phyloP scores from a whole-genome alignment of 1,140 invertebrate genomes.

The Cydia strobilella region DNA sequence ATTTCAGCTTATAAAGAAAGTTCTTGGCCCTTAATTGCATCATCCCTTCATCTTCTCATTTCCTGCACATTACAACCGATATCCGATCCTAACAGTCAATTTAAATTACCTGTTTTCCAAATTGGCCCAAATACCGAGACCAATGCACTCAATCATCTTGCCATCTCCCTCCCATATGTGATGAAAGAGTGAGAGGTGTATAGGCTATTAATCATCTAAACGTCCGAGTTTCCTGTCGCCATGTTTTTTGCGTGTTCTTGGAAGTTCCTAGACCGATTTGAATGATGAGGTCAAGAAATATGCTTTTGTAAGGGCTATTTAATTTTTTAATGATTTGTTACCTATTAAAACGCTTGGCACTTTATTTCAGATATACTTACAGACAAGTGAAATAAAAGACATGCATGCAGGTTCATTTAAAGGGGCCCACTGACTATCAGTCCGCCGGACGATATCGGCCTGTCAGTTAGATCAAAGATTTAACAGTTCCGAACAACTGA shows the following conservation, averaged over 20 bases:
- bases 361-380: too few relatives aligned
- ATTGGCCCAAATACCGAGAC: conserved; percentile 30
- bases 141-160: conserved; percentile 18
- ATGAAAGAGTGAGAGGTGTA: background rate
- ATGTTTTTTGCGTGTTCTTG: conserved; percentile 23
- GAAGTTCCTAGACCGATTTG: conserved; percentile 6
- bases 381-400: too few relatives aligned
- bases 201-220: conserved; percentile 53
- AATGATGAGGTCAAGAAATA: background rate
- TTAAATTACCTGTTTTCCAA: conserved; percentile 46
- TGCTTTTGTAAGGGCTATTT: background rate
- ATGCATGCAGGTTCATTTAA: too few relatives aligned
- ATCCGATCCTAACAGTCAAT: conserved; percentile 41
- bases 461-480: too few relatives aligned
- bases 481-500: too few relatives aligned
- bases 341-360: too few relatives aligned
- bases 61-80: conserved; percentile 8
- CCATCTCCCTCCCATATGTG: background rate
- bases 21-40: background rate
- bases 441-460: too few relatives aligned
- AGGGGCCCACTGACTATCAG: too few relatives aligned
- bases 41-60: background rate
- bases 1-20: background rate
- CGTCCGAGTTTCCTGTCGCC: conserved; percentile 46
- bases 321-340: background rate